Evolutionary conservation across 2,888 invertebrate genomes (phyloP), one percentile per base, ranked within the genome.

Genomic region (Pimpla rufipes): DNA sequence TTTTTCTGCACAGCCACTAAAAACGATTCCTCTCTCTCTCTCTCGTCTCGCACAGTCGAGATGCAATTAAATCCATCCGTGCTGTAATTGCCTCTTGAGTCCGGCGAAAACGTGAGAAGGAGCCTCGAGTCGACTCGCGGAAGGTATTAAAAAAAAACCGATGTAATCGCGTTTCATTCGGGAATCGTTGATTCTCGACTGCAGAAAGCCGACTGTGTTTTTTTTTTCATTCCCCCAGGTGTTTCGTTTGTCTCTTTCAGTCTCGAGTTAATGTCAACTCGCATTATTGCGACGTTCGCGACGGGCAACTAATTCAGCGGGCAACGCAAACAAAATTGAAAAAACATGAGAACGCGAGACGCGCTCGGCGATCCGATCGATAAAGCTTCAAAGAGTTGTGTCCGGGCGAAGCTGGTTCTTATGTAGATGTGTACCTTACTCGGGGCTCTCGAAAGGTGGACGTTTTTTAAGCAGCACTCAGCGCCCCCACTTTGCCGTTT

Each of bases 11-110:
- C 52, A n/a, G n/a, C n/a, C n/a, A n/a, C n/a, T 29, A 50, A 70
- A 59, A 55, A 66, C 73, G 76, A 78, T 74, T 52, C 74, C 79
- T 66, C 74, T 50, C n/a, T 50, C 8, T 74, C 79, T 66, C 74
- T 50, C n/a, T 50, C 8, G 50, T 40, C 78, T 75, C 50, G 74
- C 5, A 3, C 29, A 78, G 78, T 45, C 55, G 62, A 21, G 57
- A 55, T 37, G 81, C 73, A 81, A 83, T 83, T 79, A 79, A 75
- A 75, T 79, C 67, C 55, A 59, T 62, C 52, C 45, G 29, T 18
- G 35, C 50, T n/a, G 68, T 71, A 78, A 74, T 78, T 82, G 82
- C 64, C 79, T 70, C 66, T 79, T 70, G 57, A 47, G n/a, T 59
- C 62, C 62, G 23, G 29, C 47, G 18, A 57, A 59, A 73, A 52